Conservation (phyloP, 2,113 vertebrate genomes). For the Hemibagrus wyckioides region DNA sequence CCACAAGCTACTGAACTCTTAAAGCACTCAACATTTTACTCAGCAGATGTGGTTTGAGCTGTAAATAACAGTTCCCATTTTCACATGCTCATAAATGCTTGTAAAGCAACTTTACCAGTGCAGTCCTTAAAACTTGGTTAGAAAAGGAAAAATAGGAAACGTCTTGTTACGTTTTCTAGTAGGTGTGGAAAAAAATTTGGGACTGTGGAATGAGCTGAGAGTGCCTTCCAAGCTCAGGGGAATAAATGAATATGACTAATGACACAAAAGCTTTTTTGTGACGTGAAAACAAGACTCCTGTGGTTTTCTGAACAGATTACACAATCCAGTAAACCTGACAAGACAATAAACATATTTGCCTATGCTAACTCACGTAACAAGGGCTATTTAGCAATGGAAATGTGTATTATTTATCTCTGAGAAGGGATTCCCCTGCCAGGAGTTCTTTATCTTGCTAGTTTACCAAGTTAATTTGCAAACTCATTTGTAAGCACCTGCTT, state of each 20-base stretch:
- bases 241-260: background rate
- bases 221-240: background rate
- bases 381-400: background rate
- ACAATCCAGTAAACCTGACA: slow-evolving; percentile 9
- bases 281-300: background rate
- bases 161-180: background rate
- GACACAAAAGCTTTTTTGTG: slow-evolving; percentile 15
- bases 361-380: background rate
- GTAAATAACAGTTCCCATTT: background rate
- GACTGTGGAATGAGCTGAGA: background rate
- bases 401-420: background rate
- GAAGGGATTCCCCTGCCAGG: background rate
- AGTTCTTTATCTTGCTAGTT: background rate
- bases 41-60: background rate
- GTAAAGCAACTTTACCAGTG: background rate
- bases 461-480: background rate
- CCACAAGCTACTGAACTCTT: background rate
- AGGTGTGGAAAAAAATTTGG: background rate
- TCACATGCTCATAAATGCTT: background rate
- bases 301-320: slow-evolving; percentile 1
- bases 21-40: background rate
- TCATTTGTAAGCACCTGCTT: background rate
- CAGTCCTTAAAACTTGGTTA: background rate
- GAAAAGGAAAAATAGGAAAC: background rate
- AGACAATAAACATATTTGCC: background rate